Base-by-base conservation (phyloP, 2,797 vertebrate species). In the Glossophaga mutica region DNA sequence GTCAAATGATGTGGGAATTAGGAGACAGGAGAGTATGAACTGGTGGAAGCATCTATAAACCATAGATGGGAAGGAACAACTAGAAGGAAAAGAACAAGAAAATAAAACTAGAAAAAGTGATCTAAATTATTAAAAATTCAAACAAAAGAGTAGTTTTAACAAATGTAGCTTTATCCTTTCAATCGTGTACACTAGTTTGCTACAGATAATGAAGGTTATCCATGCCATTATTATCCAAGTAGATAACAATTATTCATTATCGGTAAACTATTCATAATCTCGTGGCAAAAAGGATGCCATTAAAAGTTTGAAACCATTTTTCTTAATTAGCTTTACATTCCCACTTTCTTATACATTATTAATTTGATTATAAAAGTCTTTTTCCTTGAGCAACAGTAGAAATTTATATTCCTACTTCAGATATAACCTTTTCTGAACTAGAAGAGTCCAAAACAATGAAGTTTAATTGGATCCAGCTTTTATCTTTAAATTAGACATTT, bases 101-200 rank as follows among this genome's bases (percentile, higher is more conserved):
- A 95, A 70, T 83, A 90, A 96, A 89, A 71, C 9, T 67, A 79
- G 34, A 85, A 83, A 94, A 19, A 65, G 39, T 32, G 57, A 79
- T 16, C 9, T 87, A 96, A 82, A 77, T 59, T 73, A 82, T 39
- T 74, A 86, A 70, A 94, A 92, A 92, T 42, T 22, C 19, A 79
- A 95, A 62, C 2, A 57, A 16, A 93, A 97, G 73, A 90, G 37
- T 65, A 3, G 29, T 68, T 96, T 88, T 81, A 93, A 96, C 34
- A 93, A 83, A 55, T 46, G 29, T 6, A 92, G 50, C 77, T 73
- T 85, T 87, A 78, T 46, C 46, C 19, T 86, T 93, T 90, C 18
- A 93, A 52, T 90, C 11, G 67, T 26, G 71, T 59, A 44, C 32
- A 77, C 26, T 92, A 94, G 37, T 24, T 87, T 11, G 62, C 14